These are phyloP conservation scores for Thymelicus sylvestris DNA, from an alignment of 2,888 invertebrate species.

Conservation along the genomic window DNA sequence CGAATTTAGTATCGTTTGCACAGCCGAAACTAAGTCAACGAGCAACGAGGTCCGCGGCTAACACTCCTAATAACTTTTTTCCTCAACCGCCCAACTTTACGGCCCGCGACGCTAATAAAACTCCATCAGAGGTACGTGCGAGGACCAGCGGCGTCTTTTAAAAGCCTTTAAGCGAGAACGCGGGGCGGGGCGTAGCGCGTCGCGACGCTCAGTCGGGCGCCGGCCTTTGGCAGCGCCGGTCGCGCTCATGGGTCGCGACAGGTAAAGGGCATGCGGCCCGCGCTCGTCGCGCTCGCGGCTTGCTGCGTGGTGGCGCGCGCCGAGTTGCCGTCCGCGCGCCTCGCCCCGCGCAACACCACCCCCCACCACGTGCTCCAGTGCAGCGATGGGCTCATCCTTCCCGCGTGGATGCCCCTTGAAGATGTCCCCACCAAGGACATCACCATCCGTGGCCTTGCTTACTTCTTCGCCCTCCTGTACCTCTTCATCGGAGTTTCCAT, in stretches of 20 bases:
- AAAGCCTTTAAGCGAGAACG: slow-evolving; percentile 45
- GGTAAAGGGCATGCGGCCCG: slow-evolving; percentile 80
- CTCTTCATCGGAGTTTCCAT: slow-evolving; percentile 99
- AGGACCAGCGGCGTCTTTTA: slow-evolving; percentile 45
- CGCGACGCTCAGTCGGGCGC: slow-evolving; percentile 78
- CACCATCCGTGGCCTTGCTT: slow-evolving; percentile 93
- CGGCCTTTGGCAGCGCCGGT: slow-evolving; percentile 79
- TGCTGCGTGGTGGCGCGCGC: slow-evolving; percentile 76
- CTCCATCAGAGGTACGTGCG: slow-evolving; percentile 57
- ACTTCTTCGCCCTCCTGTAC: slow-evolving; percentile 95
- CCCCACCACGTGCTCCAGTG: slow-evolving; percentile 84
- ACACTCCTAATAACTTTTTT: slow-evolving; percentile 66
- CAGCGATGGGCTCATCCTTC: slow-evolving; percentile 93
- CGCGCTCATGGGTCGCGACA: slow-evolving; percentile 66
- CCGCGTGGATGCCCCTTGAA: slow-evolving; percentile 94
- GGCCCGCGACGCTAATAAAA: slow-evolving; percentile 69
- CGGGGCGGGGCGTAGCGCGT: slow-evolving; percentile 45
- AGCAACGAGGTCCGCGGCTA: slow-evolving; percentile 50
- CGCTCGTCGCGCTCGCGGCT: slow-evolving; percentile 80
- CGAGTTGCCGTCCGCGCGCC: slow-evolving; percentile 69
- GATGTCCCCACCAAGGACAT: slow-evolving; percentile 91
- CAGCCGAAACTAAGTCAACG: slow-evolving; percentile 55
- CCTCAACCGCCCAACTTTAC: slow-evolving; percentile 58
- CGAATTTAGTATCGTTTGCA: slow-evolving; percentile 36
- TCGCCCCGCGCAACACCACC: slow-evolving; percentile 69